A percentile compares a stretch with the other conserved stretches of the same genome.
phyloP scores from a whole-genome alignment of 2,888 invertebrate species.

The Endomychus coccineus region DNA sequence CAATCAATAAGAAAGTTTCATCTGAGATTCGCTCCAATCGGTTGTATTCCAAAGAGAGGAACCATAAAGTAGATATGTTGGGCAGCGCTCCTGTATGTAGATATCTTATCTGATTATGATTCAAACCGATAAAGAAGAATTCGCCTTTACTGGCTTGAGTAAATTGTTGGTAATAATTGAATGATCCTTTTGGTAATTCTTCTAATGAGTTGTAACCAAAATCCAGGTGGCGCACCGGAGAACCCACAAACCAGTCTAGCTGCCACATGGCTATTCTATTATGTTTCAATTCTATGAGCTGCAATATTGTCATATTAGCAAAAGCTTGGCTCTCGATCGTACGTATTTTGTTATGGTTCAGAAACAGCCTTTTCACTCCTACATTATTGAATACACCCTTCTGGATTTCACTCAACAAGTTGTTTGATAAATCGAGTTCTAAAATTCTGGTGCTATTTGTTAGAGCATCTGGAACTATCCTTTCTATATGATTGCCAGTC shows the following conservation, averaged over 20 bases:
- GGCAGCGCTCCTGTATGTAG: conserved; percentile 6
- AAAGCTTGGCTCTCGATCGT: conserved; percentile 8
- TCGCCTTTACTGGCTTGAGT: conserved; percentile 5
- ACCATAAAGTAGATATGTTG: conserved; percentile 8
- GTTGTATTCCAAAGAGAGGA: conserved; percentile 11
- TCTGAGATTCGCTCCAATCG: conserved; percentile 7
- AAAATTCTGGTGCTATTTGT: conserved; percentile 5
- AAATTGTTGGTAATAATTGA: conserved; percentile 11
- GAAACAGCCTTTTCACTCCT: conserved; percentile 5
- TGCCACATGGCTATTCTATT: conserved; percentile 11
- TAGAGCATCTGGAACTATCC: conserved; percentile 7
- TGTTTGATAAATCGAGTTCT: conserved; percentile 7
- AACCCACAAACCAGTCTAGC: conserved; percentile 8
- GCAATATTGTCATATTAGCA: conserved; percentile 9
- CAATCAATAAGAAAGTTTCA: conserved; percentile 6
- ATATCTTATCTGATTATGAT: conserved; percentile 8
- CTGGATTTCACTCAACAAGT: conserved; percentile 7
- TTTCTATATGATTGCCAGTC: conserved; percentile 4
- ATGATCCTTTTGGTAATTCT: conserved; percentile 8
- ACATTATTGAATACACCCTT: conserved; percentile 10
- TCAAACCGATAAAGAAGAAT: conserved; percentile 12
- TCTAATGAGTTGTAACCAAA: conserved; percentile 10
- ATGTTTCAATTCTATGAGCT: conserved; percentile 9
- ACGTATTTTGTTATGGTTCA: conserved; percentile 11
- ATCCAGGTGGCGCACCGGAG: conserved; percentile 12